These are phyloP conservation scores for Microcebus tavaratra DNA, from an alignment of 2,113 vertebrate species.

Conservation along the genomic window DNA sequence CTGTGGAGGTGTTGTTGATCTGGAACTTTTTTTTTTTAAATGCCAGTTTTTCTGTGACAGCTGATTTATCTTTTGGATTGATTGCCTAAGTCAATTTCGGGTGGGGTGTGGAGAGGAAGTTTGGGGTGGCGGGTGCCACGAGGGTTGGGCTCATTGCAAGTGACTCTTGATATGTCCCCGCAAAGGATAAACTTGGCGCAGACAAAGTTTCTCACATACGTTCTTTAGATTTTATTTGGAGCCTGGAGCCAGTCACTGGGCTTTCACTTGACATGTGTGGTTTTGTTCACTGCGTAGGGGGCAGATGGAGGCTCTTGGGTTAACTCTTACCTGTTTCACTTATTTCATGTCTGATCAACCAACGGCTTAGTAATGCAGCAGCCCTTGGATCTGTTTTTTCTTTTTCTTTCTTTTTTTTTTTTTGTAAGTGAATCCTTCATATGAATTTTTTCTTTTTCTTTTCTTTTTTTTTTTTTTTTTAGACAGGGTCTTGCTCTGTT, in stretches of 20 bases:
- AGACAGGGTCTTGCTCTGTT: no score
- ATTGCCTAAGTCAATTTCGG: slow-evolving; percentile 20
- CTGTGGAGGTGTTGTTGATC: background rate
- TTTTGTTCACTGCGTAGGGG: background rate
- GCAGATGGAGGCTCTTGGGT: background rate
- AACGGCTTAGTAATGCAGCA: background rate
- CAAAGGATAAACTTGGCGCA: background rate
- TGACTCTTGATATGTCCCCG: background rate
- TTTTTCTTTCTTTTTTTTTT: background rate
- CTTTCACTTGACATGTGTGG: background rate
- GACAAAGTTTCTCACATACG: no score
- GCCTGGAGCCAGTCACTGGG: background rate
- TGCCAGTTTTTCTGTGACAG: background rate
- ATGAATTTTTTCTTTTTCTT: background rate
- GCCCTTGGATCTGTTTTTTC: background rate
- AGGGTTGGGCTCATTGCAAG: background rate
- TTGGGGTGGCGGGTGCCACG: background rate
- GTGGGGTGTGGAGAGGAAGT: slow-evolving; percentile 29
- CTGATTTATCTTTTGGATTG: background rate
- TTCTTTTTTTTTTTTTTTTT: no score
- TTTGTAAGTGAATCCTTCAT: background rate
- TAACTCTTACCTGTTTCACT: background rate
- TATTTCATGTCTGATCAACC: background rate
- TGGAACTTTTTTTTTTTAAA: background rate
- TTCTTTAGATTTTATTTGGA: background rate